These are phyloP conservation scores for Cotesia glomerata DNA, from an alignment of 1,140 invertebrate species.

Conservation along the genomic window DNA sequence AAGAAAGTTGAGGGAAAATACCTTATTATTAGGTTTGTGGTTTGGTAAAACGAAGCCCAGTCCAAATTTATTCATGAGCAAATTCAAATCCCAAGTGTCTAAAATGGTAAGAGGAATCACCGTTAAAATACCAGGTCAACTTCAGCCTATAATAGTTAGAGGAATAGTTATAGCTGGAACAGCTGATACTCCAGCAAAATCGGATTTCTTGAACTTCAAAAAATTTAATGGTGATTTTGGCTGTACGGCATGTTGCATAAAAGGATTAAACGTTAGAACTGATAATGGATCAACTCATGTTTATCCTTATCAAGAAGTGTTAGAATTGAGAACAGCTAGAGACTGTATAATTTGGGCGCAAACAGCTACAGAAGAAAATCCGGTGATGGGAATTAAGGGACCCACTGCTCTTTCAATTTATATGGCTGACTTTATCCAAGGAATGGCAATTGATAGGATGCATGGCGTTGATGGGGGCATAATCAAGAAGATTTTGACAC, in stretches of 20 bases:
- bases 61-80: conserved; percentile 27
- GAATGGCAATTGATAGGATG: conserved; percentile 35
- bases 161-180: conserved; percentile 34
- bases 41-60: conserved; percentile 33
- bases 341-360: not conserved
- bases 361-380: conserved; percentile 7
- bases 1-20: conserved; percentile 36
- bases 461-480: conserved; percentile 34
- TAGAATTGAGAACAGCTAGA: conserved; percentile 13
- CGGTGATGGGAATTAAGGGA: conserved; percentile 30
- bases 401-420: conserved; percentile 20
- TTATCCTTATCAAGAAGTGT: conserved; percentile 5
- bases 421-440: conserved; percentile 36
- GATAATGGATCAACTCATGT: conserved; percentile 11
- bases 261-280: conserved; percentile 5
- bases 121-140: conserved; percentile 12
- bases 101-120: conserved; percentile 22
- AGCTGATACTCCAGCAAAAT: conserved; percentile 32
- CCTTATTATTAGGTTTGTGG: conserved; percentile 38
- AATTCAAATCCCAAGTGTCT: conserved; percentile 25
- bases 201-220: conserved; percentile 31
- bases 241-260: conserved; percentile 26
- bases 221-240: conserved; percentile 27
- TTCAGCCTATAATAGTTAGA: conserved; percentile 16
- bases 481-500: conserved; percentile 20